A percentile compares a stretch with the other conserved stretches of the same genome.
These are phyloP conservation scores for Macquaria australasica DNA, from an alignment of 2,113 vertebrate species.

Conservation along the genomic window DNA sequence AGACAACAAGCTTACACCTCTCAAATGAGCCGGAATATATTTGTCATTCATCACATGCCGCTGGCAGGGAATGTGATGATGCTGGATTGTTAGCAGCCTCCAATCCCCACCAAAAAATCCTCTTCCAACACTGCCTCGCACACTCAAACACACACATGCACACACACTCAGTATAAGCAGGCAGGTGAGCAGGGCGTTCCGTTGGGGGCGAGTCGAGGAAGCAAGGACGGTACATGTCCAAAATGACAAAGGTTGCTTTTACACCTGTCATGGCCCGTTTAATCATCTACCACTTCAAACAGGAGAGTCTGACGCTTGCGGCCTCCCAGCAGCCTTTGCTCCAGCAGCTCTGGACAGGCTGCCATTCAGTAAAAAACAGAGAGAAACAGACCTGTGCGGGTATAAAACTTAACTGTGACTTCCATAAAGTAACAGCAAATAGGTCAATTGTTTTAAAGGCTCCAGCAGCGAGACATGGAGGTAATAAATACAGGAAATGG, in stretches of 20 bases:
- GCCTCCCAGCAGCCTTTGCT: conserved; percentile 76
- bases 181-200: conserved; percentile 78
- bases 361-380: conserved; percentile 13
- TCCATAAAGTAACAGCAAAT: conserved; percentile 79
- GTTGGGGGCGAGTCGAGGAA: conserved; percentile 69
- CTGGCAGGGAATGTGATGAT: conserved; percentile 43
- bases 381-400: conserved; percentile 33
- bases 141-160: conserved; percentile 25
- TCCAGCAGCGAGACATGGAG: neutral
- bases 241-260: conserved; percentile 99
- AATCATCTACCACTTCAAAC: conserved; percentile 99
- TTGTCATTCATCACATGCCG: conserved; percentile 43
- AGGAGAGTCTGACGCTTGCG: conserved; percentile 81
- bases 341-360: conserved; percentile 37
- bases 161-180: neutral
- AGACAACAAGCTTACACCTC: neutral
- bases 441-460: conserved; percentile 65
- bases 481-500: conserved; percentile 52
- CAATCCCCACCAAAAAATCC: conserved; percentile 4
- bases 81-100: conserved; percentile 1
- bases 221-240: conserved; percentile 78
- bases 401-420: conserved; percentile 74
- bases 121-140: conserved; percentile 24
- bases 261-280: conserved; percentile 95
- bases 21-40: conserved; percentile 12